These are phyloP conservation scores for Lindbergichthys nudifrons DNA, from an alignment of 2,797 vertebrate genomes.

Conservation along the genomic window DNA sequence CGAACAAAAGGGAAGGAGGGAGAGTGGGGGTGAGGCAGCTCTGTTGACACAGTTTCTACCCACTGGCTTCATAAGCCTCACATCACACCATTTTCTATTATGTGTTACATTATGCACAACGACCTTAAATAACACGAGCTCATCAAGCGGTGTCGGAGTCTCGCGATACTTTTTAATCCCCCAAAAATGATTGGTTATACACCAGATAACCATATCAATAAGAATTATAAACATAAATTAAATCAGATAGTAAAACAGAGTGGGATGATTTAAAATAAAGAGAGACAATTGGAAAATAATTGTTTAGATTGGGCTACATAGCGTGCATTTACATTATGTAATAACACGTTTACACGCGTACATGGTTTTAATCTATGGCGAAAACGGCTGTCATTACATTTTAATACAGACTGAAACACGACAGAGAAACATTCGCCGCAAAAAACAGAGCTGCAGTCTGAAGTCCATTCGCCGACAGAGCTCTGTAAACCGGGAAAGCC, in stretches of 20 bases:
- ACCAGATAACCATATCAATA: too few relatives aligned
- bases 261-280: not conserved
- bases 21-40: constrained; percentile 3
- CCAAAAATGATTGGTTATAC: not conserved
- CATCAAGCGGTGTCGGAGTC: not conserved
- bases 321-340: not conserved
- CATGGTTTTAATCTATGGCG: not conserved
- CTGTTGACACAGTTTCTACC: constrained; percentile 56
- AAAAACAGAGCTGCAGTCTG: not conserved
- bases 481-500: constrained; percentile 62
- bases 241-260: not conserved
- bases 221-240: too few relatives aligned
- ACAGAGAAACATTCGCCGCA: not conserved
- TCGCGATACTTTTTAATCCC: not conserved
- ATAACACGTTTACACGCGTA: not conserved
- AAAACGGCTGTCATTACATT: not conserved
- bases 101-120: constrained; percentile 1
- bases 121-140: not conserved
- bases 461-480: constrained; percentile 39
- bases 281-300: not conserved
- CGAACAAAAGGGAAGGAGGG: constrained; percentile 31
- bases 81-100: not conserved
- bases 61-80: constrained; percentile 10
- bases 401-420: not conserved
- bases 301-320: not conserved